Conservation (phyloP, 2,113 vertebrate genomes). For the Eulemur macaco region DNA sequence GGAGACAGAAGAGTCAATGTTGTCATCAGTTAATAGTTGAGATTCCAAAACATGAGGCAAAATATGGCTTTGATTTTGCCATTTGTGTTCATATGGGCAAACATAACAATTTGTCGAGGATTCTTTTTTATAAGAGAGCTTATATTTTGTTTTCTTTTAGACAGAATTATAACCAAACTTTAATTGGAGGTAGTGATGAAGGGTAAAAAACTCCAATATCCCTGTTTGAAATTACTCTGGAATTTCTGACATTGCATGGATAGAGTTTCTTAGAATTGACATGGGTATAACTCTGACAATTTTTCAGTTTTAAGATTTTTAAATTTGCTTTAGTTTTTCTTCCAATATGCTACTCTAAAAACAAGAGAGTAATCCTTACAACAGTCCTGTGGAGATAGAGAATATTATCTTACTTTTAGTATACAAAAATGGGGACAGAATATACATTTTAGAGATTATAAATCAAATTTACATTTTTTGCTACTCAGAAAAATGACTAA, state of each 20-base stretch:
- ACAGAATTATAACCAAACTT: constrained; percentile 5
- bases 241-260: background rate
- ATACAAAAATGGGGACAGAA: background rate
- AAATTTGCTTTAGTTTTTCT: background rate
- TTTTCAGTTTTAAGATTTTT: background rate
- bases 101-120: background rate
- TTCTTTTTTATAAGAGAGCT: background rate
- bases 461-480: background rate
- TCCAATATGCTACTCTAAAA: background rate
- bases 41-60: background rate
- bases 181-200: background rate
- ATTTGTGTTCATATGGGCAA: background rate
- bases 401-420: background rate
- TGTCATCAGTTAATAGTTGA: background rate
- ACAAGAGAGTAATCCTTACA: background rate
- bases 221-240: background rate
- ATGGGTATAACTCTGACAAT: background rate
- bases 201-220: background rate
- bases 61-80: background rate
- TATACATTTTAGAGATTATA: background rate
- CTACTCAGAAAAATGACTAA: background rate
- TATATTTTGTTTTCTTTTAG: background rate
- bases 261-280: background rate
- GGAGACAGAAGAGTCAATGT: background rate
- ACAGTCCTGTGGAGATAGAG: background rate